A percentile compares a stretch with the other conserved stretches of the same genome.
phyloP scores from a whole-genome alignment of 2,113 vertebrate species.

The Amazona vittata region DNA sequence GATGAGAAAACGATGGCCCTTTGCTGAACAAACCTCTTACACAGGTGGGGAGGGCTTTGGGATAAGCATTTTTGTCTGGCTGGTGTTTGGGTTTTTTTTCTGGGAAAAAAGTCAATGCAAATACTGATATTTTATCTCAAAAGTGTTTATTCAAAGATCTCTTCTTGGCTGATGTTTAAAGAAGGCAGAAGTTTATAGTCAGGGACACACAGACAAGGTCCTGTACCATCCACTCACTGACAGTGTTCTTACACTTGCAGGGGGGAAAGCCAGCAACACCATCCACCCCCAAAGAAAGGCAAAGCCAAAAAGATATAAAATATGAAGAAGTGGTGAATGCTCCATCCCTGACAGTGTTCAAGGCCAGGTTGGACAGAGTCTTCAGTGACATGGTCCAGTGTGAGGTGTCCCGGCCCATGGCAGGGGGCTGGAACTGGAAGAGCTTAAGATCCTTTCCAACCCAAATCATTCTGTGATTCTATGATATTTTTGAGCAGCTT shows the following conservation, averaged over 20 bases:
- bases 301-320: background rate
- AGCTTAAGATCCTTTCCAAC: background rate
- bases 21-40: background rate
- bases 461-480: background rate
- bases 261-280: background rate
- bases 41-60: background rate
- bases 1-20: background rate
- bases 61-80: background rate
- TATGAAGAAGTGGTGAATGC: background rate
- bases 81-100: rapidly evolving
- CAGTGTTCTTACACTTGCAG: background rate
- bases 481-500: background rate
- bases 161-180: background rate
- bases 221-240: background rate
- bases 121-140: background rate
- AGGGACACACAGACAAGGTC: background rate
- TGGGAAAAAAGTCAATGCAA: background rate
- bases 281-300: rapidly evolving
- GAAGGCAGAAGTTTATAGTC: background rate
- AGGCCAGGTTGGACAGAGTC: background rate
- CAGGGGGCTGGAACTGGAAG: background rate
- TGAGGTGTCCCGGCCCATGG: background rate
- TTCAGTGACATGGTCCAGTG: background rate
- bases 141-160: background rate
- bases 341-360: background rate